These are phyloP conservation scores for Tipula helvola DNA, from an alignment of 2,888 invertebrate species.

Conservation along the genomic window DNA sequence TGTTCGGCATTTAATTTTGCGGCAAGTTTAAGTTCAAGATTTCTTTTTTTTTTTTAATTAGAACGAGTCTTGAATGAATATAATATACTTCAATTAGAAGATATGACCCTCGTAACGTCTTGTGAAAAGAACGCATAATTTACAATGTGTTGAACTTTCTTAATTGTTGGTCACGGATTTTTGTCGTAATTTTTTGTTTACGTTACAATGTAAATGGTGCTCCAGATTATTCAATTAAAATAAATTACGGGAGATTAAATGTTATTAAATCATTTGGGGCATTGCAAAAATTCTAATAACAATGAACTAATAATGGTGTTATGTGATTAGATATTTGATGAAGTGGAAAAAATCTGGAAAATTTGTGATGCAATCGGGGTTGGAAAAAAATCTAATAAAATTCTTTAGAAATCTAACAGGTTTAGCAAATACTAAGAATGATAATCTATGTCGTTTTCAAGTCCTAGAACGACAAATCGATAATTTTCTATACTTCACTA, in stretches of 20 bases:
- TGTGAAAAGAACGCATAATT: background rate
- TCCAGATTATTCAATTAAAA: background rate
- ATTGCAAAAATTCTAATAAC: background rate
- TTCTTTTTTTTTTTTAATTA: background rate
- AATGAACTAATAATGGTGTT: background rate
- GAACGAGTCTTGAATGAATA: background rate
- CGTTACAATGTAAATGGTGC: background rate
- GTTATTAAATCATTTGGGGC: background rate
- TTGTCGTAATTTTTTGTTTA: background rate
- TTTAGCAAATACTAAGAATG: too few species aligned
- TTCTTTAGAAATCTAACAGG: too few species aligned
- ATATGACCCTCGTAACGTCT: background rate
- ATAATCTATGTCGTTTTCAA: too few species aligned
- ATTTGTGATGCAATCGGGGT: background rate
- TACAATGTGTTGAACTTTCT: background rate
- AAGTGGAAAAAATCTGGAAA: background rate
- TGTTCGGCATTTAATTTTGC: background rate
- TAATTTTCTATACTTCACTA: too few species aligned
- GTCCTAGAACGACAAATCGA: too few species aligned
- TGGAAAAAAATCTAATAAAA: too few species aligned
- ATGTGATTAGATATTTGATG: background rate
- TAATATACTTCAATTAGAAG: background rate
- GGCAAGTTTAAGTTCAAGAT: background rate
- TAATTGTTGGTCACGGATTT: background rate
- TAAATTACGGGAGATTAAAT: background rate